Evolutionary conservation across 2,888 invertebrate species (phyloP), one percentile per base, ranked within the genome.

Genomic region (Bombylius discolor): DNA sequence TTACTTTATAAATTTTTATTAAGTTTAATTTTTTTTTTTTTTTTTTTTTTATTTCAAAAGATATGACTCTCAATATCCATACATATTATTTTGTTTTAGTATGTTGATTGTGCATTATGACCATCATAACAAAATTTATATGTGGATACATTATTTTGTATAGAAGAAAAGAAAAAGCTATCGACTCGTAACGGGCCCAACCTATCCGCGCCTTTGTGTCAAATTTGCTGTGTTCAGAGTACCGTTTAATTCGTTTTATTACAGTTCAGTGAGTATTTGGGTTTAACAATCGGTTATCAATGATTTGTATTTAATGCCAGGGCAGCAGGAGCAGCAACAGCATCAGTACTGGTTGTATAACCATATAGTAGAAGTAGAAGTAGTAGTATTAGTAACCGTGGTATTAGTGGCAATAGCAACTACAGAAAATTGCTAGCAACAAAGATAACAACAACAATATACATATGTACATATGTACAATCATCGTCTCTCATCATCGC

Each of bases 261-360:
- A 67, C 69, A 68, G 69, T 68, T 69, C 68, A 68, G 61, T 69
- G 68, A 66, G 64, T 69, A 67, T 68, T 68, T 68, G 67, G 68
- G 67, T 67, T 66, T 65, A 67, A 67, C 67, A 67, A 67, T 67
- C 67, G 67, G 65, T 65, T 67, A 67, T 66, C 67, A 67, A 67
- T 67, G 67, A 66, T 67, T 66, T 66, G 67, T 64, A 64, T 64
- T 64, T 67, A 66, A 67, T 65, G 64, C 64, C 61, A 58, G 58
- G 55, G 52, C 52, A 55, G 60, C 60, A 60, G 61, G 56, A 61
- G 53, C 54, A 58, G 60, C 39, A 36, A 42, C 8, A 42, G 39
- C 12, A 42, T 11, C 39, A 42, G 11, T 42, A 42, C 8, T 42
- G 23, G 23, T 23, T 11, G 11, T 42, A 42, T 42, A 42, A 1